phyloP scores from a whole-genome alignment of 2,797 vertebrate species.

The Coregonus sp. region DNA sequence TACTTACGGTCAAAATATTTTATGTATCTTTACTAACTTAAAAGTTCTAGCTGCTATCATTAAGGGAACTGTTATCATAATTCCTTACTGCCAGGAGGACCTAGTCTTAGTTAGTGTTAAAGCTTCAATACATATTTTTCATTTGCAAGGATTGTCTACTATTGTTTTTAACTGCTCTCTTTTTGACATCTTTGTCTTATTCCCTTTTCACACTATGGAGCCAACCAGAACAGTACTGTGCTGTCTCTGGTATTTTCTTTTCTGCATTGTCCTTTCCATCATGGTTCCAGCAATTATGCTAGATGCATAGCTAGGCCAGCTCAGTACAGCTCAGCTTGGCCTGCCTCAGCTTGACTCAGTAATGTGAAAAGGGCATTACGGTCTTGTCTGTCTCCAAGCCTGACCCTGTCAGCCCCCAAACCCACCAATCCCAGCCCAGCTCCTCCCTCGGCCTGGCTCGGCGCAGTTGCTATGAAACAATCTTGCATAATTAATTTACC shows the following conservation, averaged over 20 bases:
- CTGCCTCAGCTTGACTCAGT: background rate
- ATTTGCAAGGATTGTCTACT: background rate
- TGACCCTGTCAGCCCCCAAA: constrained; percentile 2
- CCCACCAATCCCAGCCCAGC: constrained; percentile 35
- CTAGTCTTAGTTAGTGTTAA: background rate
- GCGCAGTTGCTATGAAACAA: constrained; percentile 76
- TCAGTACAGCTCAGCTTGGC: background rate
- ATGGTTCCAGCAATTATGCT: background rate
- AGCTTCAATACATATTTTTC: background rate
- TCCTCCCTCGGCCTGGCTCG: constrained; percentile 30
- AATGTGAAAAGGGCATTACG: background rate
- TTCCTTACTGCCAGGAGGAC: background rate
- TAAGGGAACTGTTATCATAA: background rate
- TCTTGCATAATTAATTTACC: constrained; percentile 77
- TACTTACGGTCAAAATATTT: background rate
- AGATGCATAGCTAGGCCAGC: background rate
- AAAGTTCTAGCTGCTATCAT: background rate
- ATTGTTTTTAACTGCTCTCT: background rate
- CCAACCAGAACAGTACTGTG: background rate
- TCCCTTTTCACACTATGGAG: background rate
- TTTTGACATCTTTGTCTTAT: background rate
- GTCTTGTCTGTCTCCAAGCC: constrained; percentile 20
- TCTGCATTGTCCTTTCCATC: background rate
- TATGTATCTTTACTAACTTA: background rate
- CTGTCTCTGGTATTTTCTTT: background rate